Evolutionary conservation across 2,888 invertebrate species (phyloP).

Genomic region (Phengaris alcon): DNA sequence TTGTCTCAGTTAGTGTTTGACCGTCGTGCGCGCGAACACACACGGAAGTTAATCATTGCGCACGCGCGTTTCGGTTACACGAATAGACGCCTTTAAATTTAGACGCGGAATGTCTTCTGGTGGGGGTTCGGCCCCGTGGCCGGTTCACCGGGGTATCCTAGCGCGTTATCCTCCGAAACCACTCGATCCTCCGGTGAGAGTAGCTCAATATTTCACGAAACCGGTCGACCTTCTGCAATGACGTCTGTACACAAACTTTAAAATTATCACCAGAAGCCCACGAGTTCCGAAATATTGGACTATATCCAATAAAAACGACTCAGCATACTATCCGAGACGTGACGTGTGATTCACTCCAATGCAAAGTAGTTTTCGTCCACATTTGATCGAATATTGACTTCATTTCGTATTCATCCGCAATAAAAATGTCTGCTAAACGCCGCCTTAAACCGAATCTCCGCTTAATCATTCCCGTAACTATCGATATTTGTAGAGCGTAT

Average conservation of each 20-base stretch:
- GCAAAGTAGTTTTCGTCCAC: constrained; percentile 64
- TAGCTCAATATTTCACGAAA: constrained; percentile 48
- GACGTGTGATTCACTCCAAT: constrained; percentile 64
- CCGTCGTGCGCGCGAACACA: constrained; percentile 74
- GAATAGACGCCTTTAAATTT: constrained; percentile 77
- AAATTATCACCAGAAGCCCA: constrained; percentile 65
- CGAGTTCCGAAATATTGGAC: constrained; percentile 70
- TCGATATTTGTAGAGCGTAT: constrained; percentile 65
- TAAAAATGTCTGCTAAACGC: constrained; percentile 63
- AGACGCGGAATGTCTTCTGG: constrained; percentile 76
- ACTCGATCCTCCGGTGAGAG: constrained; percentile 72
- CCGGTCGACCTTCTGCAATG: constrained; percentile 56
- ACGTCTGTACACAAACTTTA: constrained; percentile 67
- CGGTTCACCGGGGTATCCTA: constrained; percentile 82
- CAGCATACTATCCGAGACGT: constrained; percentile 62
- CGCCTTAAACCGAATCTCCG: constrained; percentile 72
- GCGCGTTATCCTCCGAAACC: constrained; percentile 66
- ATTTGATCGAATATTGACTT: constrained; percentile 54
- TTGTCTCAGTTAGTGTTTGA: constrained; percentile 71
- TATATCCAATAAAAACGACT: constrained; percentile 72
- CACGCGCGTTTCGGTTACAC: constrained; percentile 67
- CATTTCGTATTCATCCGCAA: constrained; percentile 34
- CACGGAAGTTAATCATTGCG: constrained; percentile 76
- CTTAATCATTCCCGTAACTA: constrained; percentile 69
- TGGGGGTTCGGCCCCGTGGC: constrained; percentile 85